A percentile compares a stretch with the other conserved stretches of the same genome.
Evolutionary conservation across 1,140 invertebrate species (phyloP).

Genomic region (Bombus superbus): DNA sequence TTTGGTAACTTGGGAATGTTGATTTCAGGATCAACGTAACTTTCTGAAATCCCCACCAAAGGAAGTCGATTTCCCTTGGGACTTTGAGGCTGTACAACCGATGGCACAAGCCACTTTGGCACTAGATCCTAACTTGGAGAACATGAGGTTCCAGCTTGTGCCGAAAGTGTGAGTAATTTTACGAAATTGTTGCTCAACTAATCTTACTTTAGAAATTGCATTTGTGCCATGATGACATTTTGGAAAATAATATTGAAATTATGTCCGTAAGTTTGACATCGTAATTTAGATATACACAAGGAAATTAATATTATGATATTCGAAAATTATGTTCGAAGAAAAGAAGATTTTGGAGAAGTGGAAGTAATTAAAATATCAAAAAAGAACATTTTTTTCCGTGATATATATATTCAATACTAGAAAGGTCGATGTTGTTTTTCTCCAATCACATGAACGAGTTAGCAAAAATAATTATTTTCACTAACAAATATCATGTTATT

Average conservation of each 20-base stretch:
- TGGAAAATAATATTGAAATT: neutral
- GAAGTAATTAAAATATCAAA: too few relatives aligned
- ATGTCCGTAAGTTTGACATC: neutral
- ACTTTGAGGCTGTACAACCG: constrained; percentile 95
- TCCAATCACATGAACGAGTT: too few relatives aligned
- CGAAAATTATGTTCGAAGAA: too few relatives aligned
- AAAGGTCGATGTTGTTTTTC: too few relatives aligned
- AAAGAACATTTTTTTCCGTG: too few relatives aligned
- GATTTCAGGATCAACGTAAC: constrained; percentile 95
- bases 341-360: too few relatives aligned
- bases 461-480: too few relatives aligned
- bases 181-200: neutral
- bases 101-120: constrained; percentile 96
- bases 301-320: neutral
- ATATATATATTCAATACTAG: too few relatives aligned
- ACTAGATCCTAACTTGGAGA: constrained; percentile 97
- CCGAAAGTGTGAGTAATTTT: constrained; percentile 94
- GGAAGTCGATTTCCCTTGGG: constrained; percentile 97
- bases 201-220: neutral
- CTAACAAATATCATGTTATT: too few relatives aligned
- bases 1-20: constrained; percentile 6
- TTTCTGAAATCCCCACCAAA: constrained; percentile 98
- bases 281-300: neutral
- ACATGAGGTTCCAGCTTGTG: constrained; percentile 99
- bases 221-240: neutral